Conservation (phyloP, 2,888 invertebrate genomes). For the Hyposoter didymator region DNA sequence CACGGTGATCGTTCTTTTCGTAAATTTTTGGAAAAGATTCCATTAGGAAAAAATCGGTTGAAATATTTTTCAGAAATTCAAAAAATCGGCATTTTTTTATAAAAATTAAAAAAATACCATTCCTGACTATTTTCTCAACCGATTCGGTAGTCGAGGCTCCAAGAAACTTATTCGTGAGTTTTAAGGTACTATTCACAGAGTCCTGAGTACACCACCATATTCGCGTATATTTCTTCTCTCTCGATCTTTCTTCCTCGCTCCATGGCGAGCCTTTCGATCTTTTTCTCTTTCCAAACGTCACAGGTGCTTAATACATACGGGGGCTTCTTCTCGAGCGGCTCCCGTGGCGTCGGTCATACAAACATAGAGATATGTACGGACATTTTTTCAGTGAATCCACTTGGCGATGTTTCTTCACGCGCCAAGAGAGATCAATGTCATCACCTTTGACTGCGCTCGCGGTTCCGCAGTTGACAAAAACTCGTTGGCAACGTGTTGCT, state of each 20-base stretch:
- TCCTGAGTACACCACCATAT: slow-evolving; percentile 34
- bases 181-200: not conserved
- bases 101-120: no score
- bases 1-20: no score
- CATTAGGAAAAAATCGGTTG: no score
- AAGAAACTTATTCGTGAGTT: not conserved
- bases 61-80: no score
- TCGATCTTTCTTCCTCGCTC: not conserved
- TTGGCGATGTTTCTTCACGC: slow-evolving; percentile 37
- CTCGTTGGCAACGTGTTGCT: slow-evolving; percentile 17
- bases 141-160: slow-evolving; percentile 4
- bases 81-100: no score
- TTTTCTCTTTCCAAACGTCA: slow-evolving; percentile 13
- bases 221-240: slow-evolving; percentile 25
- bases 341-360: slow-evolving; percentile 18
- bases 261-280: not conserved
- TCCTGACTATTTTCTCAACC: not conserved
- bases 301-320: slow-evolving; percentile 58
- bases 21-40: no score
- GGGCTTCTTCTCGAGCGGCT: slow-evolving; percentile 52
- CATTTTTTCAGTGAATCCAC: slow-evolving; percentile 1
- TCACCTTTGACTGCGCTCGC: slow-evolving; percentile 57
- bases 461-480: slow-evolving; percentile 38
- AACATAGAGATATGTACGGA: slow-evolving; percentile 5
- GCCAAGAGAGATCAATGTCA: slow-evolving; percentile 53